Base-by-base conservation (phyloP, 1,140 invertebrate genomes). In the Gryllus bimaculatus region DNA sequence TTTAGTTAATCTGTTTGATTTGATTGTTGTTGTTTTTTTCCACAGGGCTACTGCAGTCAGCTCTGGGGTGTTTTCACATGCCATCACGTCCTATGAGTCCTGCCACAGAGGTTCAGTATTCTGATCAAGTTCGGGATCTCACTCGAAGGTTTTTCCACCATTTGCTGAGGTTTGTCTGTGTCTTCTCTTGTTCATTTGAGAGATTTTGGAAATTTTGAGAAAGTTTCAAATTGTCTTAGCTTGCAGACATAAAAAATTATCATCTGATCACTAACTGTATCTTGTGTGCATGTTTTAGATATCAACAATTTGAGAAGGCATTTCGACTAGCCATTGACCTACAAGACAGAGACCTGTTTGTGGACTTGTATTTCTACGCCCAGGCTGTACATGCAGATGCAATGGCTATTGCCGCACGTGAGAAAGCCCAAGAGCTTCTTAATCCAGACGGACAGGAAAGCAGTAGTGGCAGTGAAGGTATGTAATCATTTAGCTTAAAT, bases 251-350 rank as follows among this genome's bases (percentile, higher is more conserved):
- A 2, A 73, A 73, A 15, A 20, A 73, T 73, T 18, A 18, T 73
- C 20, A 73, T 18, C 15, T 73, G 20, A 73, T 18, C 15, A 39
- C 5, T 39, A 39, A 66, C 3, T 2, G 54, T 66, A 66, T 66
- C 26, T 39, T 39, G 26, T 39, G 26, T 66, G 15, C 47, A 13
- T 77, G 13, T 48, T 82, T 3, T 83, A 94, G 94, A 80, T 91
- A 93, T 83, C 90, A 91, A 79, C 87, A 93, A 76, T 92, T 94
- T 84, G 94, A 96, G 83, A 96, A 95, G 83, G 94, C 95, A 12
- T 94, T 95, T 83, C 90, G 94, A 79, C 86, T 97, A 76, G 95
- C 94, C 18, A 93, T 96, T 82, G 94, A 96, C 85, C 88, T 97
- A 78, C 90, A 90, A 48, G 92, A 94, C 84, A 92, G 93, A 83